Conservation (phyloP, 2,888 invertebrate species). For the Cephus runcator region DNA sequence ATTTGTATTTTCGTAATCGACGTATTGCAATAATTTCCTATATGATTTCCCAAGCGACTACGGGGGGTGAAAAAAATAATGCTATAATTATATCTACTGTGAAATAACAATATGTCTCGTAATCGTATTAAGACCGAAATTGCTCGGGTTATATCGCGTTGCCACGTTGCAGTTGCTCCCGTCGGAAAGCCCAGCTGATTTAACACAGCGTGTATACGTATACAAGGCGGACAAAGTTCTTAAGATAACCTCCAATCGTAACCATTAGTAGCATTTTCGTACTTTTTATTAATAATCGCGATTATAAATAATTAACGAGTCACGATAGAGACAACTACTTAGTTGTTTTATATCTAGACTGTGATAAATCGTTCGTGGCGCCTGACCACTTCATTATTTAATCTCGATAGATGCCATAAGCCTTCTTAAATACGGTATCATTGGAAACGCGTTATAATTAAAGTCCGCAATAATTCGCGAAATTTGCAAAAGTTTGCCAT, state of each 20-base stretch:
- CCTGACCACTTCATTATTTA: background rate
- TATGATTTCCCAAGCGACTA: constrained; percentile 12
- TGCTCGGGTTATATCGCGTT: background rate
- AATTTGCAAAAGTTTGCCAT: too few species aligned
- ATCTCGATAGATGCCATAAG: background rate
- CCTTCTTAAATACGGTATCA: background rate
- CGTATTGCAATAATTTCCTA: constrained; percentile 7
- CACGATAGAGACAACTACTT: background rate
- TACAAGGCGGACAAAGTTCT: constrained; percentile 23
- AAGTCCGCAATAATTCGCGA: too few species aligned
- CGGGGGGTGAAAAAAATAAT: background rate
- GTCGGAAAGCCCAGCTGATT: constrained; percentile 21
- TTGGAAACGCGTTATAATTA: background rate
- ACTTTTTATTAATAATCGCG: constrained; percentile 8
- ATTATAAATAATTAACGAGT: background rate
- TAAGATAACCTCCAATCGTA: constrained; percentile 21
- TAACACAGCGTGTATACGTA: constrained; percentile 2
- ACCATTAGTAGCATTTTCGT: constrained; percentile 11
- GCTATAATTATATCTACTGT: background rate
- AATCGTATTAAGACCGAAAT: constrained; percentile 14
- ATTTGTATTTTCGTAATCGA: background rate
- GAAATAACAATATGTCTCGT: constrained; percentile 6
- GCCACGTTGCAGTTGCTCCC: constrained; percentile 9
- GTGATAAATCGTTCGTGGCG: background rate
- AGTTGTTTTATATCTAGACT: background rate